Evolutionary conservation across 2,888 invertebrate species (phyloP).

Genomic region (Oscheius sp.): DNA sequence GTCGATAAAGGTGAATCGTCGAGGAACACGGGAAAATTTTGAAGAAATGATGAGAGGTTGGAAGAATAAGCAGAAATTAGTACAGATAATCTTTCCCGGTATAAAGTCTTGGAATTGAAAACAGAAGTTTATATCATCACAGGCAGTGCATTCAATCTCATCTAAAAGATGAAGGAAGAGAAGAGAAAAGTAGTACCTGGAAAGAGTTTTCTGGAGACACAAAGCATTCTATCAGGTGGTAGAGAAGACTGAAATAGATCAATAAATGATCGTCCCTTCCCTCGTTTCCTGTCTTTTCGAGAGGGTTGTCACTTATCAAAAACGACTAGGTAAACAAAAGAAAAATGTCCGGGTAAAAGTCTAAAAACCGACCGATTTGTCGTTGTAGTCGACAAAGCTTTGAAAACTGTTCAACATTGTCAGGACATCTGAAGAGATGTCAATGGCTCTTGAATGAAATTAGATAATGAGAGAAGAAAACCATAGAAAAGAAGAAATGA

Average conservation of each 20-base stretch:
- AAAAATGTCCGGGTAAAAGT: not conserved
- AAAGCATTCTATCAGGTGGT: slow-evolving; percentile 2
- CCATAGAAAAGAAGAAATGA: not conserved
- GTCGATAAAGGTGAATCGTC: slow-evolving; percentile 44
- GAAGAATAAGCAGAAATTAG: slow-evolving; percentile 83
- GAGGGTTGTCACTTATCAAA: not conserved
- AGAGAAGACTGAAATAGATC: slow-evolving; percentile 16
- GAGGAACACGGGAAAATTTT: slow-evolving; percentile 35
- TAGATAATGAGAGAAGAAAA: not conserved
- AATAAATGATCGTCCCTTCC: not conserved
- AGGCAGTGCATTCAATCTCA: slow-evolving; percentile 80
- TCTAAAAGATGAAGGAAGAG: slow-evolving; percentile 33
- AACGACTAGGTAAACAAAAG: not conserved
- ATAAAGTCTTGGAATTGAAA: slow-evolving; percentile 50
- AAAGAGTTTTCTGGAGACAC: not conserved
- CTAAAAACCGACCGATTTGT: slow-evolving; percentile 8
- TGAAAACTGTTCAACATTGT: slow-evolving; percentile 9
- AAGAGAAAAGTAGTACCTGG: not conserved
- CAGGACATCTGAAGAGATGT: slow-evolving; percentile 8
- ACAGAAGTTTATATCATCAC: slow-evolving; percentile 75
- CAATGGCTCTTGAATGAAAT: no score
- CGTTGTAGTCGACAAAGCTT: slow-evolving; percentile 23
- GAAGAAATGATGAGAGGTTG: slow-evolving; percentile 27
- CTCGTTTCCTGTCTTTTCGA: no score
- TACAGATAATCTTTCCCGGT: slow-evolving; percentile 83